Evolutionary conservation across 2,888 invertebrate species (phyloP), one percentile per base, ranked within the genome.

Genomic region (Proisotoma minuta): DNA sequence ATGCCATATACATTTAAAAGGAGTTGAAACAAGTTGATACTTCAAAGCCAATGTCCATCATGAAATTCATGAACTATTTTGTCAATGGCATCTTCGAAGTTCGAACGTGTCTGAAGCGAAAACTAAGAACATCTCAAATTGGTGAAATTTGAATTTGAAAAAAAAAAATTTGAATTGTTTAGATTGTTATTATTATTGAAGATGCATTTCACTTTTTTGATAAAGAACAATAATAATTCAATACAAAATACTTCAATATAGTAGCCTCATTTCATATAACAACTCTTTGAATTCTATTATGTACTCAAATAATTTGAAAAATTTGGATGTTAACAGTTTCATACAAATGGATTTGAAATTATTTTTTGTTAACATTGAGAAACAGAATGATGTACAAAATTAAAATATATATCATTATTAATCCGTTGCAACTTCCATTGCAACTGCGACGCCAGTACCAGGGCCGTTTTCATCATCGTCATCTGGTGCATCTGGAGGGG

Each of bases 11-110:
- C 75, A 77, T 78, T 72, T 78, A 77, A 75, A 78, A 78, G 61
- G 78, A 79, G 24, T 66, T 78, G 62, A 78, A 77, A 73, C 77
- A 77, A 64, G 75, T 76, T 48, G 78, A 79, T 74, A 78, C 77
- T 58, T 76, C 76, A 51, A 80, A 79, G 71, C 78, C 79, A 64
- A 79, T 79, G 78, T 75, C 75, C 66, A 81, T 80, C 76, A n/a
- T n/a, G n/a, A n/a, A n/a, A n/a, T n/a, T n/a, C n/a, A 81, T 81
- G 80, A 81, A 79, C 74, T 78, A 78, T 57, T 80, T 81, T 74
- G 81, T 81, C 63, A 80, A 81, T 70, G 81, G 81, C 74, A 78
- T 81, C 65, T 81, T 81, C 74, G 80, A 81, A 70, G n/a, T n/a
- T n/a, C n/a, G n/a, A n/a, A n/a, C n/a, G n/a, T n/a, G n/a, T n/a